Conservation (phyloP, 2,888 invertebrate genomes). For the Pammene aurita region DNA sequence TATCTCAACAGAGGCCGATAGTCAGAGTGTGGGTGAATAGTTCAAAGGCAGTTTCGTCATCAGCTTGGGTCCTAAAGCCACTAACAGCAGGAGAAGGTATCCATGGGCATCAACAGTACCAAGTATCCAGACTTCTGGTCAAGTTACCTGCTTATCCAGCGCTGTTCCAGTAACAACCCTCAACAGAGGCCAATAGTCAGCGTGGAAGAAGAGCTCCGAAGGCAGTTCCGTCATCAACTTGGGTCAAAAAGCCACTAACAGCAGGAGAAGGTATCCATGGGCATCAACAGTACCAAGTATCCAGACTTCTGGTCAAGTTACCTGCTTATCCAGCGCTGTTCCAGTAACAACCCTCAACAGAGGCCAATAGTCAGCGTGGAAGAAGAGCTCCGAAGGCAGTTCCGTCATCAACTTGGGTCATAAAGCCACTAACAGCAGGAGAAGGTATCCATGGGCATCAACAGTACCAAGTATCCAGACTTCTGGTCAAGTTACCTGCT, state of each 20-base stretch:
- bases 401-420: neutral
- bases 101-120: slow-evolving; percentile 91
- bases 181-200: slow-evolving; percentile 89
- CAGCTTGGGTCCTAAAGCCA: slow-evolving; percentile 59
- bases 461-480: too few relatives aligned
- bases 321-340: neutral
- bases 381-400: slow-evolving; percentile 3
- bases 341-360: slow-evolving; percentile 9
- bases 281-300: slow-evolving; percentile 84
- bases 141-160: neutral
- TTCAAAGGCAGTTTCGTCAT: slow-evolving; percentile 90
- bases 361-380: neutral
- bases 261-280: slow-evolving; percentile 96
- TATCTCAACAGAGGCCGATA: slow-evolving; percentile 85
- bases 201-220: slow-evolving; percentile 98
- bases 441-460: too few relatives aligned
- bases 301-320: neutral
- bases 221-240: slow-evolving; percentile 86
- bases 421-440: too few relatives aligned
- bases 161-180: slow-evolving; percentile 59
- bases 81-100: slow-evolving; percentile 94
- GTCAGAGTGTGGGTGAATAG: slow-evolving; percentile 98
- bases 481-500: neutral
- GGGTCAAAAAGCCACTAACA: slow-evolving; percentile 82
- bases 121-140: neutral